Evolutionary conservation across 30 jellyfish, hydroid and myxozoan genomes (phyloP), one percentile per base, ranked within the genome.

Genomic region (Morbakka virulenta): DNA sequence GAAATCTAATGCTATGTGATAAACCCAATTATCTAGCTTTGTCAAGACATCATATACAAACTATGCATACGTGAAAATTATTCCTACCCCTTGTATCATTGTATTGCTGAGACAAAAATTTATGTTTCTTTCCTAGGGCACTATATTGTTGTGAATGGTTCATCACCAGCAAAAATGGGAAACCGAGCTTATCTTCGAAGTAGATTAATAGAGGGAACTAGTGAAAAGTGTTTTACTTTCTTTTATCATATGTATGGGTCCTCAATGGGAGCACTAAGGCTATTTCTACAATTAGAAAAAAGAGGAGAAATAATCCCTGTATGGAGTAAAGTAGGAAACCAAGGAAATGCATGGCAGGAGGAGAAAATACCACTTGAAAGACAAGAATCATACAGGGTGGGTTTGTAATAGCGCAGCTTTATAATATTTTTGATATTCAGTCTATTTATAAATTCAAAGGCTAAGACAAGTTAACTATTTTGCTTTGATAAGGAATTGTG

Each of bases 191-290:
- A 74, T 0, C 81, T 89, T 41, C 75, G 50, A 11, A 89, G 97
- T 52, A 66, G 24, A 13, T 33, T 41, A 53, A 36, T 89, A 20
- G 32, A 62, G 4, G 65, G 49, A 34, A 35, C 62, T 17, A 62
- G 14, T 20, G 35, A 29, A 50, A 73, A 21, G 47, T 89, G 97
- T 87, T 26, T 89, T 62, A 69, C 27, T 17, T 89, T 89, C 64
- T 82, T 64, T 31, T 89, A 89, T 51, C 74, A 77, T 62, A 89
- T 89, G 97, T 69, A 89, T 68, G 97, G 97, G 17, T 17, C n/a
- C 21, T 23, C 80, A 4, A 64, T 81, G 13, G 95, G 96, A 49
- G 51, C 72, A n/a, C 67, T 87, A 23, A 51, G 74, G 3, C 90
- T 87, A 21, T 49, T 17, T 48, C 31, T 79, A 3, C 53, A 81